A percentile compares a stretch with the other conserved stretches of the same genome.
Conservation (phyloP, 2,888 invertebrate genomes). For the Mechanitis mazaeus region DNA sequence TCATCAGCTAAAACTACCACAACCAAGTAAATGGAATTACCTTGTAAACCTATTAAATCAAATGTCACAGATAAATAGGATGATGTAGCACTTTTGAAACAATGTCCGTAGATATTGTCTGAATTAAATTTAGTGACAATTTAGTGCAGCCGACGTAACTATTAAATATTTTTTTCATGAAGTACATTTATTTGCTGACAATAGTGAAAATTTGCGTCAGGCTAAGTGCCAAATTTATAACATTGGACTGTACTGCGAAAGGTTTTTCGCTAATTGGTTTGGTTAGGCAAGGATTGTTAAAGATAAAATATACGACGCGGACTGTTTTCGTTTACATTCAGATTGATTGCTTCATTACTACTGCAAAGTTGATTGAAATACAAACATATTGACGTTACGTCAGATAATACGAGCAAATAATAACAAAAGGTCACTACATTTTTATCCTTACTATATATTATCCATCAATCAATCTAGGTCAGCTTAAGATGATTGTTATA, state of each 20-base stretch:
- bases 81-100: slow-evolving; percentile 13
- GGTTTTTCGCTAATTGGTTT: slow-evolving; percentile 74
- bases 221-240: slow-evolving; percentile 76
- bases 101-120: slow-evolving; percentile 35
- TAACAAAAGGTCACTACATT: no score
- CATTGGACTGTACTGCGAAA: slow-evolving; percentile 63
- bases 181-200: slow-evolving; percentile 70
- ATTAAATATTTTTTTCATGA: slow-evolving; percentile 47
- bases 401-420: slow-evolving; percentile 6
- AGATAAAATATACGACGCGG: slow-evolving; percentile 75
- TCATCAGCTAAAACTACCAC: neutral
- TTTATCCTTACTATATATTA: no score
- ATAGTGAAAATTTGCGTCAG: slow-evolving; percentile 72
- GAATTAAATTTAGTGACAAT: slow-evolving; percentile 57
- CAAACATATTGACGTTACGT: slow-evolving; percentile 21
- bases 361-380: slow-evolving; percentile 44
- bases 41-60: slow-evolving; percentile 9
- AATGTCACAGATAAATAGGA: slow-evolving; percentile 17
- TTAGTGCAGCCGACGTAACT: slow-evolving; percentile 62
- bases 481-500: no score
- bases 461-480: no score
- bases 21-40: slow-evolving; percentile 8
- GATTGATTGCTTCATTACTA: slow-evolving; percentile 68
- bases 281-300: slow-evolving; percentile 72
- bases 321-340: slow-evolving; percentile 71